Base-by-base conservation (phyloP, 2,888 invertebrate genomes). In the Dendrolimus houi region DNA sequence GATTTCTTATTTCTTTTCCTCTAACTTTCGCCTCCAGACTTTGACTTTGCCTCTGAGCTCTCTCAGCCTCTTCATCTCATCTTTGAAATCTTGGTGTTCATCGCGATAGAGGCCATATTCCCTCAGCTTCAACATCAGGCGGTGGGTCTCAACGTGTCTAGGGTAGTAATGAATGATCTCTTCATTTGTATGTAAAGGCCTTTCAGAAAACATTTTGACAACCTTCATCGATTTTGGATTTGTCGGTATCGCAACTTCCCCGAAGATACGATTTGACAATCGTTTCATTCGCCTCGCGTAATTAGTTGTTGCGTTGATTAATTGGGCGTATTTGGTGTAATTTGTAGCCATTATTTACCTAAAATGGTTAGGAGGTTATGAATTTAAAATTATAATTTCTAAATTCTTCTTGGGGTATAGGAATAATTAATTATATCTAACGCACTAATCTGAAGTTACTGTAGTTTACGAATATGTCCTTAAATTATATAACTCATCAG, bases 11-110 rank as follows among this genome's bases (percentile, higher is more conserved):
- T 85, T 68, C 9, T 72, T 75, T 14, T 76, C 67, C 40, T 92
- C 88, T 56, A 91, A 85, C 59, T 91, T 88, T 55, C 93, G 87
- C 53, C 71, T 77, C 88, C 87, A 89, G 14, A 87, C 87, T 60
- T 93, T 90, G 1, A 92, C 92, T 79, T 97, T 97, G 9, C 97
- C 97, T 59, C 96, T 87, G 13, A 97, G 87, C 59, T 92, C 93
- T 58, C 95, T 91, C 68, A 96, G 84, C 59, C 97, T 91, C 65
- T 92, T 92, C 94, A 96, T 96, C 85, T 97, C 97, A 56, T 97
- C 97, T 67, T 94, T 94, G 74, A 97, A 97, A 83, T 97, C 97
- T 74, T 94, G 92, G 82, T 98, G 97, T 77, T 98, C 97, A 74
- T 97, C 97, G 59, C 97, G 92, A 80, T 92, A 97, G 7, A 97